A percentile compares a stretch with the other conserved stretches of the same genome.
phyloP scores from a whole-genome alignment of 2,797 vertebrate genomes.

The Neomorphus geoffroyi region DNA sequence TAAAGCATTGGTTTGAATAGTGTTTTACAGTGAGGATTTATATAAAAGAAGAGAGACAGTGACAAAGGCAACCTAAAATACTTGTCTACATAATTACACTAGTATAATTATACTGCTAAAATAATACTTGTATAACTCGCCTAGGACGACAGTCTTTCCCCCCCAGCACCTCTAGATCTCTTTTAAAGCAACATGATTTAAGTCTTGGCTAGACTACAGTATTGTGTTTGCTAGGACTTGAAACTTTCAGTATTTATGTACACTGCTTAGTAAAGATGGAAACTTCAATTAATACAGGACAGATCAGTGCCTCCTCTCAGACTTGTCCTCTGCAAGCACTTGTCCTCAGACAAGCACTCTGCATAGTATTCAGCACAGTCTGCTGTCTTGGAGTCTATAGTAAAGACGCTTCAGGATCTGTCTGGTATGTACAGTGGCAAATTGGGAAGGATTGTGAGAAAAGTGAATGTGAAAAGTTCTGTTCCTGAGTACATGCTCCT shows the following conservation, averaged over 20 bases:
- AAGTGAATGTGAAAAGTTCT: fast-evolving
- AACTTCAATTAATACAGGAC: background rate
- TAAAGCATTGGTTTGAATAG: background rate
- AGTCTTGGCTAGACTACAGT: background rate
- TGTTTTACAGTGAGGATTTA: background rate
- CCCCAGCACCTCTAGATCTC: background rate
- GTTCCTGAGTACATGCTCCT: background rate
- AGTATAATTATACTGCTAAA: conserved; percentile 2
- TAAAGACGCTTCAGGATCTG: background rate
- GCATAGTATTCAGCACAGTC: background rate
- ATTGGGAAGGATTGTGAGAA: background rate
- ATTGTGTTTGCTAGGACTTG: background rate
- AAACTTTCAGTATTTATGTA: background rate
- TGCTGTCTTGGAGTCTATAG: background rate
- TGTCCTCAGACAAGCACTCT: too few species aligned
- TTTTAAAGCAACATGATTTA: background rate
- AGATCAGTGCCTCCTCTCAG: background rate
- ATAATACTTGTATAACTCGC: background rate
- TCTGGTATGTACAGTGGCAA: background rate
- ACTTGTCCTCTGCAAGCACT: background rate
- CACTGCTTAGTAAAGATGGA: background rate
- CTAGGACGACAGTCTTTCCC: background rate
- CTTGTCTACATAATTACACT: background rate
- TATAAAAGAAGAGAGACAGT: background rate
- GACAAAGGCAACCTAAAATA: background rate